A percentile compares a stretch with the other conserved stretches of the same genome.
Conservation (phyloP, 2,797 vertebrate species). For the Gymnothorax reevesii region DNA sequence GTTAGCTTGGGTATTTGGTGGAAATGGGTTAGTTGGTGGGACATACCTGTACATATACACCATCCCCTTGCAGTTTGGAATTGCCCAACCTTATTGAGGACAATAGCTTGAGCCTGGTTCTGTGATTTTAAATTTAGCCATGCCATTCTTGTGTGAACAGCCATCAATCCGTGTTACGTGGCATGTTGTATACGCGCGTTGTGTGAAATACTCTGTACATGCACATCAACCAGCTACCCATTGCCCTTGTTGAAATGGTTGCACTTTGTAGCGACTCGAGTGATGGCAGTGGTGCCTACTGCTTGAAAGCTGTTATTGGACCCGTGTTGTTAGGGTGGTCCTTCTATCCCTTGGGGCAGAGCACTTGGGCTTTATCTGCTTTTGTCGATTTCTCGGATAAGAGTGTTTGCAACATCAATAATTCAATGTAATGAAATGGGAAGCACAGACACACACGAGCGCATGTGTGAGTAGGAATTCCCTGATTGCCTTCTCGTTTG, state of each 20-base stretch:
- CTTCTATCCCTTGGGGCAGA: background rate
- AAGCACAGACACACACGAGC: background rate
- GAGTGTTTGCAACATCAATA: background rate
- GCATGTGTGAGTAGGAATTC: background rate
- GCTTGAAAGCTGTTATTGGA: background rate
- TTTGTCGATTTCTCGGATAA: background rate
- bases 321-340: background rate
- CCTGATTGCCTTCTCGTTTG: background rate
- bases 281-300: background rate
- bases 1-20: too few species aligned
- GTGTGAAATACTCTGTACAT: background rate
- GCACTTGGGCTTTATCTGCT: background rate
- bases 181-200: background rate
- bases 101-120: conserved; percentile 1
- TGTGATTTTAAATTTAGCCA: conserved; percentile 26
- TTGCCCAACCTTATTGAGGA: background rate
- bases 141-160: background rate
- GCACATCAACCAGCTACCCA: background rate
- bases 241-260: background rate
- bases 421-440: background rate
- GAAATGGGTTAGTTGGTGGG: too few species aligned
- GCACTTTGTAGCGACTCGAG: background rate
- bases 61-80: too few species aligned
- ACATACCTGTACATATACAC: too few species aligned
- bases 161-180: background rate